These are phyloP conservation scores for Oscheius onirici DNA, from an alignment of 2,888 invertebrate genomes.

Conservation along the genomic window DNA sequence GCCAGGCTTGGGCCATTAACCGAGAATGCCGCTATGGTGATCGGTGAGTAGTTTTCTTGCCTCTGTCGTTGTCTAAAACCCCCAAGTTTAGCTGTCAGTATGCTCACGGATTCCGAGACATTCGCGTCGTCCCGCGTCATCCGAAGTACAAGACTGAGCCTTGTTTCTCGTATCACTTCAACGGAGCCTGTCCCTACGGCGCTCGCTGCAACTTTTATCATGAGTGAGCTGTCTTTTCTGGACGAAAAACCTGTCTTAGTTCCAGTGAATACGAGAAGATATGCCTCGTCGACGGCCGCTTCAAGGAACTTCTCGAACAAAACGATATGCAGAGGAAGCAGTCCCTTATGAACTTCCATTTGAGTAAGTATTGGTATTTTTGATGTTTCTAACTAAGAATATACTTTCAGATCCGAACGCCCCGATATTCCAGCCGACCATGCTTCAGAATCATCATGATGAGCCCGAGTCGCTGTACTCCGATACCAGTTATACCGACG, in stretches of 20 bases:
- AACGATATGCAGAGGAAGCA: too few species aligned
- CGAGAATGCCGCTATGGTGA: slow-evolving; percentile 1
- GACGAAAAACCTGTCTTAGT: neutral
- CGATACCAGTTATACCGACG: too few species aligned
- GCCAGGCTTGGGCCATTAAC: neutral
- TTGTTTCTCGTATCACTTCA: neutral
- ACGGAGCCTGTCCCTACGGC: slow-evolving; percentile 3
- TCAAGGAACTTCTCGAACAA: too few species aligned
- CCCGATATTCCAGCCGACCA: too few species aligned
- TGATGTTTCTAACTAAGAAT: too few species aligned
- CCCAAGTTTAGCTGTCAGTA: slow-evolving; percentile 11
- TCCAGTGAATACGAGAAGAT: neutral
- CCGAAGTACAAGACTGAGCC: slow-evolving; percentile 16
- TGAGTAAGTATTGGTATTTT: too few species aligned
- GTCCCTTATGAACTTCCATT: too few species aligned
- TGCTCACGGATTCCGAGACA: neutral
- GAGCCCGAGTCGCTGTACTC: too few species aligned
- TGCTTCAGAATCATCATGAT: too few species aligned
- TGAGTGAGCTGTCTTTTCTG: neutral
- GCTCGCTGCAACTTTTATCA: slow-evolving; percentile 2
- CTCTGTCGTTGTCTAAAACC: neutral
- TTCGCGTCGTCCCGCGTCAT: slow-evolving; percentile 7
- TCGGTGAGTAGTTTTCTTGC: neutral
- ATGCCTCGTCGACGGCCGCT: too few species aligned
- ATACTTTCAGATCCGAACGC: too few species aligned